phyloP scores from a whole-genome alignment of 1,140 invertebrate species.

The Conus ventricosus region DNA sequence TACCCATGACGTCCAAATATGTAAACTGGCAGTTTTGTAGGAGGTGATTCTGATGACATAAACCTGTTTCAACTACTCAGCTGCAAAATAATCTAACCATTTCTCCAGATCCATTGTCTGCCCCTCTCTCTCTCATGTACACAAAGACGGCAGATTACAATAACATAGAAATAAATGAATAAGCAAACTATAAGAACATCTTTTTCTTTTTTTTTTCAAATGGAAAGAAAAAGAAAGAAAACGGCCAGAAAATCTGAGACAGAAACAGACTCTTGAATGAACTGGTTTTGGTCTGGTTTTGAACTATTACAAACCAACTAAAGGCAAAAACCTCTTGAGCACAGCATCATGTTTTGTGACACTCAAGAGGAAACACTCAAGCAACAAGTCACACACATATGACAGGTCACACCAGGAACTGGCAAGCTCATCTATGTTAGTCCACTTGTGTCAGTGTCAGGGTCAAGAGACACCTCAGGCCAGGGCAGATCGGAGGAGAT shows the following conservation, averaged over 20 bases:
- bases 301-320: neutral
- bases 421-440: neutral
- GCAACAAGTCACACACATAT: neutral
- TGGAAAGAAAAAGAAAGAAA: neutral
- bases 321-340: neutral
- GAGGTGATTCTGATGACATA: too few species aligned
- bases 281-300: neutral
- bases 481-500: too few species aligned
- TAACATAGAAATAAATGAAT: too few species aligned
- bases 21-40: too few species aligned
- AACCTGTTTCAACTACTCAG: too few species aligned
- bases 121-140: too few species aligned
- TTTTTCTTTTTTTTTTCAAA: too few species aligned
- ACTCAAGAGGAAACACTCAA: neutral
- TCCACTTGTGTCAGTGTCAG: neutral
- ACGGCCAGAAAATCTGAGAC: neutral
- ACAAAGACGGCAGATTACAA: too few species aligned
- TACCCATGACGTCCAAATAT: too few species aligned
- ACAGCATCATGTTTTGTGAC: neutral
- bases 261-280: neutral
- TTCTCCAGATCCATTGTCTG: too few species aligned
- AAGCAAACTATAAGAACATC: too few species aligned
- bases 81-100: too few species aligned
- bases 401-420: neutral
- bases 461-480: neutral